Evolutionary conservation across 2,797 vertebrate species (phyloP), one percentile per base, ranked within the genome.

Genomic region (Schizopygopsis malacanthus): DNA sequence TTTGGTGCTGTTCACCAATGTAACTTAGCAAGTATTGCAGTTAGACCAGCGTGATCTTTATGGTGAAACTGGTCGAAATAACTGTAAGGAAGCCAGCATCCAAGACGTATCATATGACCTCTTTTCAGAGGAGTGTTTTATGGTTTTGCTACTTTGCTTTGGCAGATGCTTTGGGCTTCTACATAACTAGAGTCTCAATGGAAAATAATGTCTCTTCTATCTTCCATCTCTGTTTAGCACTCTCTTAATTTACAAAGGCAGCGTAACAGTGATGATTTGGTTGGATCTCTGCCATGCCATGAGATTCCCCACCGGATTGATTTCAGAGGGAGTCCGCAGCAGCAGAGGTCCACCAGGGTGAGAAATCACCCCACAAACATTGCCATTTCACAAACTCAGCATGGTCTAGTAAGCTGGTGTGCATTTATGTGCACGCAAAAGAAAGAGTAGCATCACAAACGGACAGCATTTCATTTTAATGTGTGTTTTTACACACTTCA

Each of bases 341-440:
- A 78, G 61, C 61, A 84, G 73, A 65, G 73, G 73, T 84, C 47
- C 61, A 84, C 43, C 16, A 33, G 33, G 56, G 61, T 77, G 61
- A 69, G 61, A 84, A 84, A 84, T 54, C 33, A 41, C 59, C 61
- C 82, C 63, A 78, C 63, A 84, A 84, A 71, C 39, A 79, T 70
- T 59, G 75, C 63, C 63, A 59, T 84, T 79, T 79, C 75, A 79
- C 83, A 84, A 84, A 84, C 75, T 70, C 83, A 28, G 75, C 75
- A 37, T 76, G 75, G 16, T 70, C n/a, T 79, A 56, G 13, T 41
- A 84, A 84, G 85, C 69, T 77, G 81, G 15, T 65, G 85, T 82
- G 41, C 41, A 43, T 43, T 43, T 43, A 43, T 43, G 41, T 43
- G 20, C 8, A 37, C 33, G 10, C 28, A 28, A 18, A 22, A 65